Conservation (phyloP, 2,888 invertebrate species). For the Nemoura dubitans region DNA sequence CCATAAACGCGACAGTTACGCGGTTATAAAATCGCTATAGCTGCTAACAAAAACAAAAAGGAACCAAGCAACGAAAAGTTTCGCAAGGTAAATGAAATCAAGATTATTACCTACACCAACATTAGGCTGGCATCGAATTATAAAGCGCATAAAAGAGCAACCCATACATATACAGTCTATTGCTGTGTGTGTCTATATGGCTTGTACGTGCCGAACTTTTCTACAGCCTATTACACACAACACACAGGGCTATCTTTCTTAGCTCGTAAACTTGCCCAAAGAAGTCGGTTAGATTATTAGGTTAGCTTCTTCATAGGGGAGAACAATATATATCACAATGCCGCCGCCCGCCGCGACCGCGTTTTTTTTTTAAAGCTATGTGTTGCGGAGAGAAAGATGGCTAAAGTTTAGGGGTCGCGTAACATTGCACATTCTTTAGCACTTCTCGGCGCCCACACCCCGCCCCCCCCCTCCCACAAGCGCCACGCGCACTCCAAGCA, state of each 20-base stretch:
- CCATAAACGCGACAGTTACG: background rate
- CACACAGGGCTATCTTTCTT: slow-evolving; percentile 35
- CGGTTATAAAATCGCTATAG: background rate
- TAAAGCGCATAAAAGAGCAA: background rate
- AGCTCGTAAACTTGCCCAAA: slow-evolving; percentile 34
- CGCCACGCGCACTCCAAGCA: background rate
- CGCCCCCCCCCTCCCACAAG: background rate
- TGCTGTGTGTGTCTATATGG: background rate
- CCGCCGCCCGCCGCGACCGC: background rate
- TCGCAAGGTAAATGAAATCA: background rate
- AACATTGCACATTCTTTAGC: slow-evolving; percentile 42
- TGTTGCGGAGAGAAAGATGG: slow-evolving; percentile 37
- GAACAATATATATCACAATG: slow-evolving; percentile 36
- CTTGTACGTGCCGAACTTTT: slow-evolving; percentile 37
- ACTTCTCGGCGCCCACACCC: slow-evolving; percentile 21
- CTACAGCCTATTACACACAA: slow-evolving; percentile 34
- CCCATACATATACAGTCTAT: background rate
- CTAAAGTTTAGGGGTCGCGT: slow-evolving; percentile 39
- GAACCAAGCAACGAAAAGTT: background rate
- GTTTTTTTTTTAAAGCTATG: slow-evolving; percentile 40
- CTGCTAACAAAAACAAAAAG: background rate
- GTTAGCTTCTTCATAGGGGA: slow-evolving; percentile 34
- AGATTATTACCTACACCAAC: slow-evolving; percentile 1
- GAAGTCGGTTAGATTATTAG: slow-evolving; percentile 43
- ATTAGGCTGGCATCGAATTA: background rate